Conservation (phyloP, 2,113 vertebrate genomes). For the Microcebus tavaratra region DNA sequence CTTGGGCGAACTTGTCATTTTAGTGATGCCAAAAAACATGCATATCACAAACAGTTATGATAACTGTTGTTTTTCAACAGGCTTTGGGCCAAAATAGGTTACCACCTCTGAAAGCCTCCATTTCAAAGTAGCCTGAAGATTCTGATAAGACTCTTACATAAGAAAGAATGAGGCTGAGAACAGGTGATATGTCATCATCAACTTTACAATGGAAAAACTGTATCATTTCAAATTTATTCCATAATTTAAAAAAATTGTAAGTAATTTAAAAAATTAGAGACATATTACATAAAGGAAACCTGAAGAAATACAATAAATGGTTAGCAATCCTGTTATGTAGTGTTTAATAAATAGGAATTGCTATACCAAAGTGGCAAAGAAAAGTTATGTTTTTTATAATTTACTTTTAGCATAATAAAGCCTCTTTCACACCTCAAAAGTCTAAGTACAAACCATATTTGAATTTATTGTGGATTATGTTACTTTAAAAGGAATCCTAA, state of each 20-base stretch:
- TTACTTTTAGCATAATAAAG: constrained; percentile 33
- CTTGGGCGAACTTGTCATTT: constrained; percentile 7
- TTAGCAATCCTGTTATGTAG: not conserved
- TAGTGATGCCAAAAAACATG: constrained; percentile 2
- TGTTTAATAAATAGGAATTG: constrained; percentile 39
- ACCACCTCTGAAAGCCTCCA: not conserved
- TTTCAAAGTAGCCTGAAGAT: constrained; percentile 28
- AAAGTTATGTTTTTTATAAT: constrained; percentile 45
- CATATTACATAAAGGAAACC: not conserved
- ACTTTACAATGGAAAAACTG: not conserved
- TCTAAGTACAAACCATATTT: constrained; percentile 19
- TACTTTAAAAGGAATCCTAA: constrained; percentile 5
- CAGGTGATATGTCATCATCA: not conserved
- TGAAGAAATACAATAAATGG: not conserved
- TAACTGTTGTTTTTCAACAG: not conserved
- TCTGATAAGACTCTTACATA: not conserved
- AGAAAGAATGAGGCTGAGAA: not conserved
- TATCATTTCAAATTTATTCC: constrained; percentile 17
- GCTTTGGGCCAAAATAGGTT: constrained; percentile 11
- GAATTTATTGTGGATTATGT: constrained; percentile 8
- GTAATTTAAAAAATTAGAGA: constrained; percentile 10
- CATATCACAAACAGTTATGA: not conserved
- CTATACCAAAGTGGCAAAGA: not conserved
- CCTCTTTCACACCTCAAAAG: not conserved
- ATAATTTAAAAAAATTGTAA: constrained; percentile 21